Evolutionary conservation across 2,797 vertebrate genomes (phyloP).

Genomic region (Otolemur crassicaudatus): DNA sequence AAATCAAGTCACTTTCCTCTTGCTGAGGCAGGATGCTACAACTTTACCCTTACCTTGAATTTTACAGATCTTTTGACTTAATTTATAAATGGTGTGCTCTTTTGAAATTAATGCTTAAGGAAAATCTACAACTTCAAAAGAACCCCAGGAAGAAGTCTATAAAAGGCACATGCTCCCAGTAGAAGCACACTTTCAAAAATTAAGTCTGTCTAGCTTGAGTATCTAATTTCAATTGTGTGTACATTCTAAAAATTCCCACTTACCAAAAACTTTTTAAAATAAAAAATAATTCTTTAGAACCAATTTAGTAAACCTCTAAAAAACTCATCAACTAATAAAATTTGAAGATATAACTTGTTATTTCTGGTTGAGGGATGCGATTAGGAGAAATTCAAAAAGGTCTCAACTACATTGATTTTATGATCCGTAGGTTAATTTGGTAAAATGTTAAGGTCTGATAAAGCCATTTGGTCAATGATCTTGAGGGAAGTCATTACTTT

Average conservation of each 20-base stretch:
- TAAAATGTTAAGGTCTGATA: conserved; percentile 2
- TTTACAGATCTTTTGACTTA: background rate
- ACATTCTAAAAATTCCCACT: conserved; percentile 62
- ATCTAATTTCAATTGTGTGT: conserved; percentile 56
- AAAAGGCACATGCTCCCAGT: background rate
- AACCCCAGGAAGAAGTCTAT: background rate
- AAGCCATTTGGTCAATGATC: background rate
- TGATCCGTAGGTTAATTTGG: background rate
- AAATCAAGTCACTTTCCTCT: conserved; percentile 39
- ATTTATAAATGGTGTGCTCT: conserved; percentile 5
- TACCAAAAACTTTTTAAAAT: background rate
- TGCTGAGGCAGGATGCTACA: background rate
- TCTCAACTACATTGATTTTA: background rate
- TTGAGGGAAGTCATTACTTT: too few relatives aligned
- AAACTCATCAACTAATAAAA: background rate
- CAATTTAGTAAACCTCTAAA: background rate
- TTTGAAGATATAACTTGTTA: background rate
- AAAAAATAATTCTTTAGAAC: background rate
- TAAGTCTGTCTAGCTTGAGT: conserved; percentile 65
- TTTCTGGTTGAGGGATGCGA: background rate
- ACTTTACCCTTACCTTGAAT: background rate
- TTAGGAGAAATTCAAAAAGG: background rate
- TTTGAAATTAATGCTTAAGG: conserved; percentile 28
- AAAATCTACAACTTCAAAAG: conserved; percentile 42
- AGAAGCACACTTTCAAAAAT: conserved; percentile 50